Evolutionary conservation across 53 echinoderm and acorn worm species (phyloP).

Genomic region (Patiria pectinifera): DNA sequence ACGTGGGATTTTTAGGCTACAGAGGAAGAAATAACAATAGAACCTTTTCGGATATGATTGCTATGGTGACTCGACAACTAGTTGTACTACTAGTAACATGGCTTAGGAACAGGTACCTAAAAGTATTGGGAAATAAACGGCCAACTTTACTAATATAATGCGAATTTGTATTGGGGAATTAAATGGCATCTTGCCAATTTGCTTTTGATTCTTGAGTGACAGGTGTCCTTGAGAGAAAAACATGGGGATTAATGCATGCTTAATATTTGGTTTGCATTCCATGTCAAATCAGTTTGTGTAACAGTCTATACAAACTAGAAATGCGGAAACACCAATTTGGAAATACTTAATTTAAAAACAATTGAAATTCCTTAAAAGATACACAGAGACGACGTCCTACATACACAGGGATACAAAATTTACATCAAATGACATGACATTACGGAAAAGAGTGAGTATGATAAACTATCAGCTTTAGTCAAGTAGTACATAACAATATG

Average conservation of each 20-base stretch:
- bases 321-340: not conserved
- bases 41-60: not conserved
- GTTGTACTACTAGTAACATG: not conserved
- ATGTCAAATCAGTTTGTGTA: not conserved
- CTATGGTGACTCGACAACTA: slow-evolving; percentile 32
- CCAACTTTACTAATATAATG: not conserved
- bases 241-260: too few species aligned
- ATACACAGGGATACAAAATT: too few species aligned
- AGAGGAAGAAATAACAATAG: slow-evolving; percentile 19
- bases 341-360: not conserved
- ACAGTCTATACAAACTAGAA: not conserved
- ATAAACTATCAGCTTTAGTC: not conserved
- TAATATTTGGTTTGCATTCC: too few species aligned
- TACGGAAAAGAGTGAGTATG: too few species aligned
- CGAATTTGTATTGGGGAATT: not conserved
- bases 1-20: slow-evolving; percentile 2
- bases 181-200: not conserved
- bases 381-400: too few species aligned
- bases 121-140: not conserved
- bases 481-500: not conserved
- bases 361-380: not conserved
- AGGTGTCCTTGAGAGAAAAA: too few species aligned
- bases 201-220: too few species aligned
- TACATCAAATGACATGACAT: too few species aligned
- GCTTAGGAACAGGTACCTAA: not conserved